Percentiles rank a stretch among this genome's conserved stretches.
These are phyloP conservation scores for Drosophila anomalata DNA, from an alignment of 2,888 invertebrate species.

Conservation along the genomic window DNA sequence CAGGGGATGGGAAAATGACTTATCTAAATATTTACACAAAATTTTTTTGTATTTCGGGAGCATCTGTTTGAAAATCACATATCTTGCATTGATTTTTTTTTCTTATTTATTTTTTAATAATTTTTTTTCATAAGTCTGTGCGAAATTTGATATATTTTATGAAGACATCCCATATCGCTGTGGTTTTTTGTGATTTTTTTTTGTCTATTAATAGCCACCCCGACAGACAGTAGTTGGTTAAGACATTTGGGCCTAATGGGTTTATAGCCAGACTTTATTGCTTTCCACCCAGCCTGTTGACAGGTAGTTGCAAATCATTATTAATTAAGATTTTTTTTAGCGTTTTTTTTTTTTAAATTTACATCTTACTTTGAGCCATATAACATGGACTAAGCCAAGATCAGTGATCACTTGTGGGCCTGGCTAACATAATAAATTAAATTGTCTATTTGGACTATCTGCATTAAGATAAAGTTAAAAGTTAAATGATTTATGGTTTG, in stretches of 20 bases:
- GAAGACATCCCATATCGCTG: slow-evolving; percentile 15
- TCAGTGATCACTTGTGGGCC: slow-evolving; percentile 1
- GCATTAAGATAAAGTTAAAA: neutral
- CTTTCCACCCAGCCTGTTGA: slow-evolving; percentile 15
- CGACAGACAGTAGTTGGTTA: neutral
- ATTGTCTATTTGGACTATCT: neutral
- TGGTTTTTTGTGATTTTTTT: slow-evolving; percentile 15
- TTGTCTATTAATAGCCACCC: slow-evolving; percentile 31
- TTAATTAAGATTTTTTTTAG: slow-evolving; percentile 21
- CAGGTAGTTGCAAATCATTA: slow-evolving; percentile 26
- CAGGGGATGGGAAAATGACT: slow-evolving; percentile 9
- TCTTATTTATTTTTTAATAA: neutral
- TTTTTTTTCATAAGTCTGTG: slow-evolving; percentile 25
- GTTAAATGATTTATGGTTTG: neutral
- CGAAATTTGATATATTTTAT: slow-evolving; percentile 47
- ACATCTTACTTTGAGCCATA: slow-evolving; percentile 22
- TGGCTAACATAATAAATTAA: slow-evolving; percentile 1
- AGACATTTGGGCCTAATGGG: slow-evolving; percentile 29
- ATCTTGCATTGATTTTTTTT: slow-evolving; percentile 19
- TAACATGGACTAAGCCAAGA: slow-evolving; percentile 2
- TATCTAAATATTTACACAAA: slow-evolving; percentile 23
- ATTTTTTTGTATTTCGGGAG: neutral
- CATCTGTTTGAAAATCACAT: slow-evolving; percentile 13
- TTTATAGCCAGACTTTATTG: slow-evolving; percentile 40
- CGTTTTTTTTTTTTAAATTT: neutral